Base-by-base conservation (phyloP, 2,113 vertebrate genomes). In the Osmerus mordax region DNA sequence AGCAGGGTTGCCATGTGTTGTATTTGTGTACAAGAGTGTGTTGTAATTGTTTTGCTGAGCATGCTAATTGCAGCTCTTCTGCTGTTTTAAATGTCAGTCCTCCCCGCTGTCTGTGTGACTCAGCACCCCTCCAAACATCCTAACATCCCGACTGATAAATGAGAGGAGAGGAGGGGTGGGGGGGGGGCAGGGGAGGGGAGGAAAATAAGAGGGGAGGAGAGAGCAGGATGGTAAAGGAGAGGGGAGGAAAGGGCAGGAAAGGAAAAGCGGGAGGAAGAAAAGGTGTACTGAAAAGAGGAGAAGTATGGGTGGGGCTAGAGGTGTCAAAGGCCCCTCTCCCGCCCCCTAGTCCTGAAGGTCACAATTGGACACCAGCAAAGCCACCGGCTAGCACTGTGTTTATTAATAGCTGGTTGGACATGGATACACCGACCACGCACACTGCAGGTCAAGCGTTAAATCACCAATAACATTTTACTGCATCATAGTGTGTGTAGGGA, bases 81-180 rank as follows among this genome's bases (percentile, higher is more conserved):
- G 82, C 79, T 83, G 74, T 75, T 73, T 78, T 74, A 89, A 88
- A 89, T 90, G 86, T 89, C 87, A 88, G 72, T 41, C 66, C 67
- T 80, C 80, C 75, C 76, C 70, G 73, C 70, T 72, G 78, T 71
- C 51, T 21, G 73, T 59, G 58, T 86, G 83, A 84, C 84, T 88
- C 84, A 88, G 72, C 74, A 64, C 66, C 75, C 81, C 82, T 76
- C 70, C 54, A 78, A 83, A 79, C 51, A 59, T 32, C 66, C 77
- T 76, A 74, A 56, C 54, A 56, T 56, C 14, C 53, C 12, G 11
- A 67, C 70, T 68, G 67, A 41, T 41, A 41, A 41, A 41, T 41
- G 54, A 60, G 68, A 55, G 28, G 65, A 23, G 70, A 71, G 21
- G 52, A 71, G 65, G 60, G 66, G 7, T 3, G 36, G 36, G 6